These are phyloP conservation scores for Nycteola revayana DNA, from an alignment of 2,888 invertebrate species.

Conservation along the genomic window DNA sequence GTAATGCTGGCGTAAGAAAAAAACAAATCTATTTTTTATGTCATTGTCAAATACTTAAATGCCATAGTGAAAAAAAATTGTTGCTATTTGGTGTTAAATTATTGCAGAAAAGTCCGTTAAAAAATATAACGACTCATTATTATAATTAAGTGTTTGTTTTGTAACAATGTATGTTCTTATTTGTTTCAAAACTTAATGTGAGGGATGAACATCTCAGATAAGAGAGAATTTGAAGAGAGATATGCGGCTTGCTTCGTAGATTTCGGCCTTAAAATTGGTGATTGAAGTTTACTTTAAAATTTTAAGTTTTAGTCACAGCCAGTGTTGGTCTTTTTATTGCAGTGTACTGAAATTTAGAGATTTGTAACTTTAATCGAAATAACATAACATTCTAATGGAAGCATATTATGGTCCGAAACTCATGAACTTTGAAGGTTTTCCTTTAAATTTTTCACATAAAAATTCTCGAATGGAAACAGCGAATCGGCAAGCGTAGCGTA, in stretches of 20 bases:
- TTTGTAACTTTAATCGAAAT: too few relatives aligned
- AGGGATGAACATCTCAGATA: slow-evolving; percentile 42
- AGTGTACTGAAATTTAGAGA: too few relatives aligned
- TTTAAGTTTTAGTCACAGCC: too few relatives aligned
- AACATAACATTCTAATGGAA: too few relatives aligned
- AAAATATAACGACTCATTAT: too few relatives aligned
- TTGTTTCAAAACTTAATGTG: slow-evolving; percentile 33
- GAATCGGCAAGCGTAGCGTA: too few relatives aligned
- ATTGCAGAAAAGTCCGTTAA: slow-evolving; percentile 13
- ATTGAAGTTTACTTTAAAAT: too few relatives aligned
- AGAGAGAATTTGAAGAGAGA: slow-evolving; percentile 64
- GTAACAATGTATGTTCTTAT: slow-evolving; percentile 33
- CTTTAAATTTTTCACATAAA: too few relatives aligned
- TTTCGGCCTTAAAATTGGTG: slow-evolving; percentile 69
- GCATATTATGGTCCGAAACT: too few relatives aligned
- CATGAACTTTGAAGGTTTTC: too few relatives aligned
- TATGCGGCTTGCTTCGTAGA: slow-evolving; percentile 69
- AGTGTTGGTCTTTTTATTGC: too few relatives aligned
- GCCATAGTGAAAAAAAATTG: slow-evolving; percentile 43
- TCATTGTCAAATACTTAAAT: slow-evolving; percentile 25
- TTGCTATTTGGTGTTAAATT: slow-evolving; percentile 32
- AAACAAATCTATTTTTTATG: background rate
- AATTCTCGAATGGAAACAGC: too few relatives aligned
- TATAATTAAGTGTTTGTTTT: slow-evolving; percentile 11
- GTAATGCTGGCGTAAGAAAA: slow-evolving; percentile 18